Evolutionary conservation across 2,113 vertebrate genomes (phyloP), one percentile per base, ranked within the genome.

Genomic region (Recurvirostra avosetta): DNA sequence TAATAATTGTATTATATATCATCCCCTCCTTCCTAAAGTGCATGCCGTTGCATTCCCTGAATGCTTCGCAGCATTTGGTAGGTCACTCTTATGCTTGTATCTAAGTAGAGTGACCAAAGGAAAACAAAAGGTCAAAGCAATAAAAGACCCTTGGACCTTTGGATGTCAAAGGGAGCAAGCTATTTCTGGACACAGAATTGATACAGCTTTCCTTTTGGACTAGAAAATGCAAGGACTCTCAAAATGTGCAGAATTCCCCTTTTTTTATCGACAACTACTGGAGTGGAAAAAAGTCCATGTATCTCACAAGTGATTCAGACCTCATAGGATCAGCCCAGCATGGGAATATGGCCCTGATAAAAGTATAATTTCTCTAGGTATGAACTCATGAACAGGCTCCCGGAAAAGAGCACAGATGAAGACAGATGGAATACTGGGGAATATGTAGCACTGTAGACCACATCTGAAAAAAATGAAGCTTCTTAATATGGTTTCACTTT

Each of bases 371-470:
- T 86, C 29, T 63, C 17, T 32, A 8, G 66, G 17, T 61, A 50
- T 2, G 15, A 38, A 2, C 5, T 72, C 11, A 32, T 22, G n/a
- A 76, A 32, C 9, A 65, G 36, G 11, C 0, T 83, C 5, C 10
- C 77, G 55, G 58, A 83, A 79, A 77, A 74, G 9, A 71, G 3
- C 11, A n/a, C 10, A 50, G 22, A 66, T 30, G 12, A 62, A 62
- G 32, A 29, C 19, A 74, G 7, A 15, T 23, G 26, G 47, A 68
- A 27, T 45, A 45, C 6, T 15, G 34, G 7, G 21, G 4, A 66
- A 68, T 12, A 45, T 0, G 0, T 8, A 84, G 4, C 7, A 13
- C 47, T 22, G 3, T 26, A 50, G 34, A 47, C 3, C 36, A 55
- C 6, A 66, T 43, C 13, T 20, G 49, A 47, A 80, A 88, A 88